A percentile compares a stretch with the other conserved stretches of the same genome.
phyloP scores from a whole-genome alignment of 2,113 vertebrate species.

The Callorhinus ursinus region DNA sequence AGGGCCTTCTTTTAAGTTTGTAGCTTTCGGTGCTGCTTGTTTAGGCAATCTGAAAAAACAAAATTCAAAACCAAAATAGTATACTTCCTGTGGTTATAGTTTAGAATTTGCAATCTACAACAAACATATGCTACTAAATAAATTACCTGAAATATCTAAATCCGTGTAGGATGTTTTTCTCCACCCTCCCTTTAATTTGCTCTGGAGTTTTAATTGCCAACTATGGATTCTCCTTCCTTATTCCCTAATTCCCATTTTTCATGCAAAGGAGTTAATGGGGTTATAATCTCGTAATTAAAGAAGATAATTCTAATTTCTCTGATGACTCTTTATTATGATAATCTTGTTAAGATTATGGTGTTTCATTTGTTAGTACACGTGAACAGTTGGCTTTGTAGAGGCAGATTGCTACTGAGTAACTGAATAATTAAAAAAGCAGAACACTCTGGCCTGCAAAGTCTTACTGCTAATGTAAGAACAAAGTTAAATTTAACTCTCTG shows the following conservation, averaged over 20 bases:
- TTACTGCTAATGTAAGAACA: slow-evolving; percentile 77
- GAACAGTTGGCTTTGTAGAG: slow-evolving; percentile 81
- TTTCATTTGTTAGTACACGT: slow-evolving; percentile 82
- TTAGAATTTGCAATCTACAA: slow-evolving; percentile 69
- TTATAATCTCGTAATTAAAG: slow-evolving; percentile 90
- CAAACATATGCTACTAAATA: slow-evolving; percentile 73
- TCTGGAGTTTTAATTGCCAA: slow-evolving; percentile 77
- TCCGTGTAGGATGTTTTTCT: slow-evolving; percentile 45
- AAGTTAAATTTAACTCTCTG: slow-evolving; percentile 77
- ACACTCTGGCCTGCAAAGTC: slow-evolving; percentile 64
- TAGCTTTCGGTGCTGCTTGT: slow-evolving; percentile 62
- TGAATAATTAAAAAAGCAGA: slow-evolving; percentile 83
- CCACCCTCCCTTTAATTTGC: slow-evolving; percentile 73
- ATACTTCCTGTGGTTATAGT: not conserved
- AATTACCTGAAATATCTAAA: slow-evolving; percentile 75
- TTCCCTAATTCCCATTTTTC: slow-evolving; percentile 83
- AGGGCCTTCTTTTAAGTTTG: slow-evolving; percentile 76
- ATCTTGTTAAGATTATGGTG: slow-evolving; percentile 86
- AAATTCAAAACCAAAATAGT: not conserved
- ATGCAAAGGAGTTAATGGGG: slow-evolving; percentile 85
- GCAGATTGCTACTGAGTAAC: slow-evolving; percentile 70
- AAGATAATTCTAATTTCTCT: slow-evolving; percentile 88
- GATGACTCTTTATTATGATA: slow-evolving; percentile 87
- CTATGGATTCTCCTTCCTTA: slow-evolving; percentile 77
- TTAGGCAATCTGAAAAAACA: slow-evolving; percentile 29